Evolutionary conservation across 2,888 invertebrate genomes (phyloP).

Genomic region (Saturnia japonica): DNA sequence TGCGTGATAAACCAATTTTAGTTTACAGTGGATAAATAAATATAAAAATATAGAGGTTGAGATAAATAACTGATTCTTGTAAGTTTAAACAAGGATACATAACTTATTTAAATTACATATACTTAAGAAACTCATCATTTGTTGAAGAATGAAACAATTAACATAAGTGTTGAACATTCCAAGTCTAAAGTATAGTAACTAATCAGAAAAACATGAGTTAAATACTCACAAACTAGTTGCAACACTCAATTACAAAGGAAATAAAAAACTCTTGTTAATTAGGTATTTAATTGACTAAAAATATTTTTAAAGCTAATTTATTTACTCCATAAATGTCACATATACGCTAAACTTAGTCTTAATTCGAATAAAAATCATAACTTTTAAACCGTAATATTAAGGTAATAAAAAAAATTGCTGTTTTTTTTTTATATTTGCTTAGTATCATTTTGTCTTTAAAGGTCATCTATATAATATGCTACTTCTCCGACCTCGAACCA

Average conservation of each 20-base stretch:
- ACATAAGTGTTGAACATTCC: neutral
- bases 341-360: neutral
- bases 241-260: neutral
- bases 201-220: neutral
- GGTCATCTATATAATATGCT: neutral
- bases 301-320: neutral
- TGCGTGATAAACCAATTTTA: too few relatives aligned
- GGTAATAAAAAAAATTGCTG: too few relatives aligned
- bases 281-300: neutral
- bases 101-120: neutral
- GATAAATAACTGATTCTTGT: neutral
- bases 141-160: constrained; percentile 15
- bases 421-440: too few relatives aligned
- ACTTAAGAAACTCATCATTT: neutral
- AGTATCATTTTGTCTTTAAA: too few relatives aligned
- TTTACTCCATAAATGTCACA: neutral
- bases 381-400: too few relatives aligned
- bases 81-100: neutral
- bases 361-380: neutral
- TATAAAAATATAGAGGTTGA: neutral
- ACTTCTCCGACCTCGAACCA: constrained; percentile 38
- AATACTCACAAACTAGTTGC: neutral
- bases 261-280: neutral
- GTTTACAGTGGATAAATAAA: too few relatives aligned
- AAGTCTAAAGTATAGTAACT: constrained; percentile 6